These are phyloP conservation scores for Mesocricetus auratus DNA, from an alignment of 2,113 vertebrate species.

Conservation along the genomic window DNA sequence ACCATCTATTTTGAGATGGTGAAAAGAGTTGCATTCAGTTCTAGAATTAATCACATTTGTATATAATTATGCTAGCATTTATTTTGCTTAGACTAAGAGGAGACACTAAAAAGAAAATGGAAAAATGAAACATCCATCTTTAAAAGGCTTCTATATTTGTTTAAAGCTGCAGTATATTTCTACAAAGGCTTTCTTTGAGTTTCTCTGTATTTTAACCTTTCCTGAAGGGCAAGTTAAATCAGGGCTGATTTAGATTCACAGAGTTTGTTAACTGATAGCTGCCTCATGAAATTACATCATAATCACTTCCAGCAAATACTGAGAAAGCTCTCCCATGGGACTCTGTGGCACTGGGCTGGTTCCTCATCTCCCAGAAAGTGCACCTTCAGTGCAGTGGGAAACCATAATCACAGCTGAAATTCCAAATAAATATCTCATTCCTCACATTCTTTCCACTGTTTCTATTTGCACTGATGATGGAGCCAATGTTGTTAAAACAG, in stretches of 20 bases:
- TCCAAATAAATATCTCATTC: slow-evolving; percentile 73
- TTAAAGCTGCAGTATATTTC: slow-evolving; percentile 49
- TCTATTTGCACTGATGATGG: slow-evolving; percentile 76
- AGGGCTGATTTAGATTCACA: slow-evolving; percentile 64
- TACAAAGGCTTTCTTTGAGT: slow-evolving; percentile 55
- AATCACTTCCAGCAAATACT: slow-evolving; percentile 65
- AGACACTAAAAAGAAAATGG: neutral
- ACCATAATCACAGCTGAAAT: slow-evolving; percentile 68
- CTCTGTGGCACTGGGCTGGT: neutral
- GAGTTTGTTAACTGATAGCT: slow-evolving; percentile 43
- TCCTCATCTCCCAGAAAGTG: slow-evolving; percentile 51
- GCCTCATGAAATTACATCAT: slow-evolving; percentile 68
- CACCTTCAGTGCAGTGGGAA: slow-evolving; percentile 39
- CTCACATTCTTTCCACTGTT: slow-evolving; percentile 73
- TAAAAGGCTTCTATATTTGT: slow-evolving; percentile 53
- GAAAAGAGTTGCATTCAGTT: neutral
- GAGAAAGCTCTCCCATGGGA: slow-evolving; percentile 49
- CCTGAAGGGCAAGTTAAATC: slow-evolving; percentile 71
- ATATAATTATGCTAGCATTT: slow-evolving; percentile 3
- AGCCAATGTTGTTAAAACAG: slow-evolving; percentile 81
- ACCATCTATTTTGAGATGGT: slow-evolving; percentile 2
- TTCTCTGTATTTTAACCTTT: slow-evolving; percentile 74
- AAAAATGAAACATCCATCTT: slow-evolving; percentile 36
- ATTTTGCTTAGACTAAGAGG: neutral
- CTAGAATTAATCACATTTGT: slow-evolving; percentile 35